phyloP scores from a whole-genome alignment of 2,888 invertebrate species.

The Callosobruchus maculatus region DNA sequence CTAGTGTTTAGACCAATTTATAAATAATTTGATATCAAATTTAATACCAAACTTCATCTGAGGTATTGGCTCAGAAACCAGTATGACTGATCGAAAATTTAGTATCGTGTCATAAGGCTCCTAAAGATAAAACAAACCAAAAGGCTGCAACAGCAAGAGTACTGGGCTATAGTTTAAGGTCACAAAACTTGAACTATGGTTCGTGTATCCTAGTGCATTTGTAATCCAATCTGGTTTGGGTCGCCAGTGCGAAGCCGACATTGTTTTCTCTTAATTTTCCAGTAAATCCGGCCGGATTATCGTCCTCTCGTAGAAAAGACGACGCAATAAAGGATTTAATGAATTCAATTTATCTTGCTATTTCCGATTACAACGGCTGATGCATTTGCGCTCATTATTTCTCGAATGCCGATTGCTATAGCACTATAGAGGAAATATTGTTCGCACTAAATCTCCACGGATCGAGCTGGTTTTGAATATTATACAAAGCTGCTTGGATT shows the following conservation, averaged over 20 bases:
- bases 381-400: background rate
- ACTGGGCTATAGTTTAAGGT: too few species aligned
- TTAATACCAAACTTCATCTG: too few species aligned
- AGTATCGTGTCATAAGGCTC: too few species aligned
- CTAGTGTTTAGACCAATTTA: too few species aligned
- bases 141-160: too few species aligned
- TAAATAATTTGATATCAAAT: too few species aligned
- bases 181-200: background rate
- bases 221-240: background rate
- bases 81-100: too few species aligned
- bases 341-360: background rate
- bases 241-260: background rate
- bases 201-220: background rate
- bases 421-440: background rate
- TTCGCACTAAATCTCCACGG: background rate
- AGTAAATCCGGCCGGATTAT: background rate
- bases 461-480: background rate
- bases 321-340: background rate
- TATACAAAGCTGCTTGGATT: background rate
- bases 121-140: too few species aligned
- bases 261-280: background rate
- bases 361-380: background rate
- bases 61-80: too few species aligned
- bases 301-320: background rate
- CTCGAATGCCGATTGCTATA: background rate